phyloP scores from a whole-genome alignment of 2,113 vertebrate genomes.

The Toxostoma redivivum region DNA sequence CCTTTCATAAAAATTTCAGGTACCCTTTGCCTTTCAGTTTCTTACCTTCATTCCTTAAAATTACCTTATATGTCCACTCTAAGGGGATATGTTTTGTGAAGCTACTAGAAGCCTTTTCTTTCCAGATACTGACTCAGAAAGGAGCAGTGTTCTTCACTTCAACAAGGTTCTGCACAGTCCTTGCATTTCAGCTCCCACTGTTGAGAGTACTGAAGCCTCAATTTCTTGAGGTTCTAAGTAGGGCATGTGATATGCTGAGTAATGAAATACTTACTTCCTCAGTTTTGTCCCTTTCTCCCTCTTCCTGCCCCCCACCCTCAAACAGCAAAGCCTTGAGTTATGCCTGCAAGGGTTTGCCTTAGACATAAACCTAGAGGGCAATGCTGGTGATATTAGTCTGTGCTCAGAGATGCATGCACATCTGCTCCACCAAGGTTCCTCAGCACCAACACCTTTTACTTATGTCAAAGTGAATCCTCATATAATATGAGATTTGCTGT shows the following conservation, averaged over 20 bases:
- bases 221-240: not conserved
- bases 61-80: not conserved
- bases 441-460: not conserved
- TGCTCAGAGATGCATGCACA: not conserved
- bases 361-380: not conserved
- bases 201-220: not conserved
- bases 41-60: not conserved
- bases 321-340: not conserved
- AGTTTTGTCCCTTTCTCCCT: not conserved
- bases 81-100: not conserved
- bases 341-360: not conserved
- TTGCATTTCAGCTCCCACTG: not conserved
- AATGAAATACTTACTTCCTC: not conserved
- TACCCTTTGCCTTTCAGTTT: not conserved
- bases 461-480: not conserved
- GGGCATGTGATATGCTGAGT: not conserved
- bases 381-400: rapidly evolving
- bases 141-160: not conserved
- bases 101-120: not conserved
- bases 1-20: not conserved
- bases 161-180: not conserved
- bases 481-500: not conserved
- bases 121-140: not conserved
- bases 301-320: not conserved
- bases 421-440: not conserved